A percentile compares a stretch with the other conserved stretches of the same genome.
These are phyloP conservation scores for Pachypanchax playfairii DNA, from an alignment of 2,113 vertebrate genomes.

Conservation along the genomic window DNA sequence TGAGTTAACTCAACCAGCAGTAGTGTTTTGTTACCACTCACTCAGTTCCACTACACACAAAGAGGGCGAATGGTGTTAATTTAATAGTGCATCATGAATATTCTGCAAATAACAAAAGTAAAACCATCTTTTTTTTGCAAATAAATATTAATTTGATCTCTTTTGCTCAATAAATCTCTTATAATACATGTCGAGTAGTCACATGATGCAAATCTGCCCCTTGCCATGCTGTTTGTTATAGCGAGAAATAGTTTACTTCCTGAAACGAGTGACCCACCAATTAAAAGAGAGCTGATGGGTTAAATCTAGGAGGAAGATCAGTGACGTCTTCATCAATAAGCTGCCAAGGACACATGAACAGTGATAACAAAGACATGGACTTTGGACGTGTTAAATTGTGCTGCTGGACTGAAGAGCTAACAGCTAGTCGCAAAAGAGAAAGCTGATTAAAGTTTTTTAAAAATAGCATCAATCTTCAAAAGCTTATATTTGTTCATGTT, in stretches of 20 bases:
- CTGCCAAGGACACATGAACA: slow-evolving; percentile 39
- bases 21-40: slow-evolving; percentile 34
- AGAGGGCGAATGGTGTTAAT: slow-evolving; percentile 60
- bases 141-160: slow-evolving; percentile 76
- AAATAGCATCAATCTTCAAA: too few relatives aligned
- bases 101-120: slow-evolving; percentile 74
- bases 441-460: too few relatives aligned
- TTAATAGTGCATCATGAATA: slow-evolving; percentile 80
- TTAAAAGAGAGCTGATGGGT: slow-evolving; percentile 30
- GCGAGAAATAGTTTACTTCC: slow-evolving; percentile 43
- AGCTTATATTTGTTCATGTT: too few relatives aligned
- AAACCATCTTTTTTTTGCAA: slow-evolving; percentile 62
- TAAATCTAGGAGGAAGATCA: slow-evolving; percentile 38
- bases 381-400: too few relatives aligned
- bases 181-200: slow-evolving; percentile 76
- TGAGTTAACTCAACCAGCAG: slow-evolving; percentile 40
- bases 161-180: slow-evolving; percentile 73
- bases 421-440: too few relatives aligned
- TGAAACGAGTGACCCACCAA: slow-evolving; percentile 28
- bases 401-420: too few relatives aligned
- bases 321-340: slow-evolving; percentile 18
- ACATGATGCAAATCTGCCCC: slow-evolving; percentile 53
- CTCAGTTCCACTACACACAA: slow-evolving; percentile 49
- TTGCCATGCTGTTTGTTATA: slow-evolving; percentile 42
- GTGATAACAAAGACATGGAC: slow-evolving; percentile 5